Evolutionary conservation across 2,888 invertebrate species (phyloP).

Genomic region (Phortica okadai): DNA sequence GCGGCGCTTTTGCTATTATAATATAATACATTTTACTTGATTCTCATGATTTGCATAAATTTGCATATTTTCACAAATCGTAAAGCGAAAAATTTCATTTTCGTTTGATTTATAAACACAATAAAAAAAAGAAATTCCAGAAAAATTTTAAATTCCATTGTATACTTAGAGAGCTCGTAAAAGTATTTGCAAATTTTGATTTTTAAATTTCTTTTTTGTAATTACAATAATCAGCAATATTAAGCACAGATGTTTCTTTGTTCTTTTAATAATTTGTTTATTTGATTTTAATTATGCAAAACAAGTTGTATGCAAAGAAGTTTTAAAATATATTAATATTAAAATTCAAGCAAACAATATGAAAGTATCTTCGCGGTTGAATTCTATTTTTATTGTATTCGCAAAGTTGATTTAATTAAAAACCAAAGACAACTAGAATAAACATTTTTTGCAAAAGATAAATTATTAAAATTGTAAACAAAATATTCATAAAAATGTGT

Average conservation of each 20-base stretch:
- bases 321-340: too few species aligned
- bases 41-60: constrained; percentile 6
- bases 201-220: background rate
- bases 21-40: background rate
- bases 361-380: too few species aligned
- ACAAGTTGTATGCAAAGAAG: too few species aligned
- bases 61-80: background rate
- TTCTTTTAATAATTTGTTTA: background rate
- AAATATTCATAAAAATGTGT: too few species aligned
- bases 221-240: constrained; percentile 2
- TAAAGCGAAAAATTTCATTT: background rate
- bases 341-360: too few species aligned
- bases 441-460: too few species aligned
- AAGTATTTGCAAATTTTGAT: background rate
- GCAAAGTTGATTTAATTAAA: too few species aligned
- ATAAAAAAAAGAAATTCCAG: background rate
- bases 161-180: background rate
- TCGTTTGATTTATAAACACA: background rate
- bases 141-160: background rate
- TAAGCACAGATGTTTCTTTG: constrained; percentile 9
- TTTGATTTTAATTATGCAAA: too few species aligned
- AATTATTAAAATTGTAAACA: too few species aligned
- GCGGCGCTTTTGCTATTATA: constrained; percentile 9
- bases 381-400: too few species aligned
- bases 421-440: too few species aligned